These are phyloP conservation scores for Albula glossodonta DNA, from an alignment of 2,113 vertebrate genomes.

Conservation along the genomic window DNA sequence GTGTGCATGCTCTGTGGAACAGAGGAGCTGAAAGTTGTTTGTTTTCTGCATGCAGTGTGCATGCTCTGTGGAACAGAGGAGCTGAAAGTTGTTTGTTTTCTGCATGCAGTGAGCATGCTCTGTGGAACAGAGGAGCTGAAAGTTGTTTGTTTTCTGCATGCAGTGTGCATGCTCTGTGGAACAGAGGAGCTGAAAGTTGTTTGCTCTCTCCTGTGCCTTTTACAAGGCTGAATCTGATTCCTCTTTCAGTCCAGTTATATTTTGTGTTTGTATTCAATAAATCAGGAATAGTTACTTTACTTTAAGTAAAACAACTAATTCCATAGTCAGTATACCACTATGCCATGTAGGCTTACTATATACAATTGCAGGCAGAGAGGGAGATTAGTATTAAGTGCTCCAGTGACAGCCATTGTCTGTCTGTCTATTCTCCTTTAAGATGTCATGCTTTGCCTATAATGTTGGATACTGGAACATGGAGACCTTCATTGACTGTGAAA, in stretches of 20 bases:
- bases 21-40: not conserved
- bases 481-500: slow-evolving; percentile 70
- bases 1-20: not conserved
- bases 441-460: slow-evolving; percentile 68
- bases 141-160: not conserved
- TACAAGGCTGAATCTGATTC: not conserved
- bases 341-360: not conserved
- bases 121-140: not conserved
- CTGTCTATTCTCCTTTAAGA: slow-evolving; percentile 53
- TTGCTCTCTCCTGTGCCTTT: not conserved
- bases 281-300: not conserved
- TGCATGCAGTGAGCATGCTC: too few species aligned
- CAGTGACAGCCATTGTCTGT: slow-evolving; percentile 46
- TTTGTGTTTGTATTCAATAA: not conserved
- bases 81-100: too few species aligned
- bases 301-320: not conserved
- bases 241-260: not conserved
- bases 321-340: not conserved
- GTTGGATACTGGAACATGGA: slow-evolving; percentile 66
- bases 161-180: too few species aligned
- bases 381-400: slow-evolving; percentile 40
- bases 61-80: too few species aligned
- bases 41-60: not conserved
- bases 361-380: not conserved
- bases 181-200: not conserved